phyloP scores from a whole-genome alignment of 92 coral and sea anemone genomes.

The Parazoanthus swiftii region DNA sequence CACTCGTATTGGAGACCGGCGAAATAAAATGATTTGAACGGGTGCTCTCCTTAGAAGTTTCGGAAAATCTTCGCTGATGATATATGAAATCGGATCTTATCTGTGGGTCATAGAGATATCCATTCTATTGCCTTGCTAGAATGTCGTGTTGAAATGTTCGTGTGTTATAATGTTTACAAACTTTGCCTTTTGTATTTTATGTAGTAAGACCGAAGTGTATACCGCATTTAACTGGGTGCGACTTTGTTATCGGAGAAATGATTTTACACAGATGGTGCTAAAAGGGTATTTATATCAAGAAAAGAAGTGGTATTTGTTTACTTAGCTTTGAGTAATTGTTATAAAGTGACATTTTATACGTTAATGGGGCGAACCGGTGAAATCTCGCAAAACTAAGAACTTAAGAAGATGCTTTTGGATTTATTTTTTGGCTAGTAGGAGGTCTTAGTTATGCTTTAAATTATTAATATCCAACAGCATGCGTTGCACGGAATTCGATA shows the following conservation, averaged over 20 bases:
- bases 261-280: not conserved
- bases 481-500: conserved; percentile 11
- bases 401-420: not conserved
- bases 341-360: conserved; percentile 14
- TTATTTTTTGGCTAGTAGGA: not conserved
- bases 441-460: conserved; percentile 17
- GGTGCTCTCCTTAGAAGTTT: not conserved
- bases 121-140: not conserved
- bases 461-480: conserved; percentile 24
- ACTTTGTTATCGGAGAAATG: not conserved
- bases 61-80: not conserved
- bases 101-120: conserved; percentile 22
- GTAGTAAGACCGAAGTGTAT: not conserved
- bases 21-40: too few relatives aligned
- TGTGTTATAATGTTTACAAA: not conserved
- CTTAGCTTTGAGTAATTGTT: conserved; percentile 24
- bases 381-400: not conserved
- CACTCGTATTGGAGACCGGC: not conserved
- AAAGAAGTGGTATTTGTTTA: conserved; percentile 26
- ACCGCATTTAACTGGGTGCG: not conserved
- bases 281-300: not conserved
- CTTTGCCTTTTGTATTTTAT: not conserved
- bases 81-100: conserved; percentile 7
- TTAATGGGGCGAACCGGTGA: conserved; percentile 15
- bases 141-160: not conserved